phyloP scores from a whole-genome alignment of 64 coral and sea anemone genomes.

The Anthopleura sola region DNA sequence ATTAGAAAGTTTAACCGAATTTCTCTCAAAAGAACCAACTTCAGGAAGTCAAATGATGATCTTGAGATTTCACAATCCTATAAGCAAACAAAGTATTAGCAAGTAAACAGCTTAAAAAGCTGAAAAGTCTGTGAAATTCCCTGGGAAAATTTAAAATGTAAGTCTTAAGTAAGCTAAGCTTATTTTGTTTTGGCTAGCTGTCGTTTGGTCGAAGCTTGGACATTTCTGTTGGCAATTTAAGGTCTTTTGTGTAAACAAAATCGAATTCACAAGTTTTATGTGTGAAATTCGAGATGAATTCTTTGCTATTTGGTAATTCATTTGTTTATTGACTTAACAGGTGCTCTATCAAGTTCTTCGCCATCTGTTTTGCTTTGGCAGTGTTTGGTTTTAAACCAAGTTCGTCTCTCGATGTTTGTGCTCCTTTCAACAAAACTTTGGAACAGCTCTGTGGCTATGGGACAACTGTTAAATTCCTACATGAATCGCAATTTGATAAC shows the following conservation, averaged over 20 bases:
- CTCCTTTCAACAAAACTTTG: neutral
- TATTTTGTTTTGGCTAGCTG: neutral
- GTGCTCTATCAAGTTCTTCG: neutral
- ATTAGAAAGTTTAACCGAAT: neutral
- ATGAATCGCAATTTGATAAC: neutral
- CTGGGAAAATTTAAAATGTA: neutral
- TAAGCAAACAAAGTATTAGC: neutral
- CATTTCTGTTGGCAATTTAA: neutral
- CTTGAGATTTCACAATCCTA: neutral
- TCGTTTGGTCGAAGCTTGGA: neutral
- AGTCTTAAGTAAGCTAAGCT: too few species aligned
- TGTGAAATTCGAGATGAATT: slow-evolving; percentile 5
- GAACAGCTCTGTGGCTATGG: neutral
- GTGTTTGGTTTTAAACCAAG: neutral
- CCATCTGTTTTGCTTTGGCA: neutral
- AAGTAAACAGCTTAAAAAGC: neutral
- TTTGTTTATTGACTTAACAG: slow-evolving; percentile 12
- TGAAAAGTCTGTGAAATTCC: neutral
- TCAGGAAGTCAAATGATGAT: neutral
- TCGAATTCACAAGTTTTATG: neutral
- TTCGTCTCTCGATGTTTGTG: neutral
- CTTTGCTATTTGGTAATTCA: neutral
- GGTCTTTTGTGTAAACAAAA: neutral
- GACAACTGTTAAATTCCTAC: neutral
- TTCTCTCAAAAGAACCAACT: neutral